Conservation (phyloP, 2,113 vertebrate species). For the rabbit (Oryctolagus cuniculus) region DNA sequence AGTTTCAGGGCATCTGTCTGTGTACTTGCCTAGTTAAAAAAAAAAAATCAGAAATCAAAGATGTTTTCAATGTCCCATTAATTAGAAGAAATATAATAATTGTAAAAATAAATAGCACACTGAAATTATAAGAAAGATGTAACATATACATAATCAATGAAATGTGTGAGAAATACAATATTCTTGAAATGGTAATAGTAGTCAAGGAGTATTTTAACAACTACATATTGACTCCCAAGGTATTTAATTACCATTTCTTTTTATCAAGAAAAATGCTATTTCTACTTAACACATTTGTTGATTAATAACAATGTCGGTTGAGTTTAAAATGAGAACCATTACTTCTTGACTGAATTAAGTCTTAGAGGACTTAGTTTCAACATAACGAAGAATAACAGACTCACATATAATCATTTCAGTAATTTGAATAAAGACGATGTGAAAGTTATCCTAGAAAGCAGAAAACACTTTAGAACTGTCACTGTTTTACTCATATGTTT, state of each 20-base stretch:
- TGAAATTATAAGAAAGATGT: slow-evolving; percentile 18
- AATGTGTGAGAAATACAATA: slow-evolving; percentile 25
- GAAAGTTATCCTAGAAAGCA: slow-evolving; percentile 61
- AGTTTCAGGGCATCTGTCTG: slow-evolving; percentile 93
- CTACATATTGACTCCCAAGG: slow-evolving; percentile 2
- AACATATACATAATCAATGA: slow-evolving; percentile 17
- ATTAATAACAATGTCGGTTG: not conserved
- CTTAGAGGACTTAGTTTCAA: slow-evolving; percentile 49
- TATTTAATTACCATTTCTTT: not conserved
- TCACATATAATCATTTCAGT: not conserved
- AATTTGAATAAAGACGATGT: slow-evolving; percentile 54
- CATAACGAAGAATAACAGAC: slow-evolving; percentile 62
- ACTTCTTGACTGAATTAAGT: slow-evolving; percentile 42
- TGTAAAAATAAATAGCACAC: slow-evolving; percentile 21
- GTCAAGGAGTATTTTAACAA: slow-evolving; percentile 41
- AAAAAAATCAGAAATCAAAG: not conserved
- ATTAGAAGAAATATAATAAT: not conserved
- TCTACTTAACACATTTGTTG: not conserved
- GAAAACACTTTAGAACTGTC: slow-evolving; percentile 56
- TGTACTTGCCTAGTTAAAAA: slow-evolving; percentile 90
- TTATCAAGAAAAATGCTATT: slow-evolving; percentile 53
- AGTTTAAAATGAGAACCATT: slow-evolving; percentile 69
- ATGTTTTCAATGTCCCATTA: slow-evolving; percentile 40
- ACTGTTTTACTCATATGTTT: not conserved
- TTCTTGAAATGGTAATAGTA: slow-evolving; percentile 20